phyloP scores from a whole-genome alignment of 2,113 vertebrate species.

The Crotalus horridus region DNA sequence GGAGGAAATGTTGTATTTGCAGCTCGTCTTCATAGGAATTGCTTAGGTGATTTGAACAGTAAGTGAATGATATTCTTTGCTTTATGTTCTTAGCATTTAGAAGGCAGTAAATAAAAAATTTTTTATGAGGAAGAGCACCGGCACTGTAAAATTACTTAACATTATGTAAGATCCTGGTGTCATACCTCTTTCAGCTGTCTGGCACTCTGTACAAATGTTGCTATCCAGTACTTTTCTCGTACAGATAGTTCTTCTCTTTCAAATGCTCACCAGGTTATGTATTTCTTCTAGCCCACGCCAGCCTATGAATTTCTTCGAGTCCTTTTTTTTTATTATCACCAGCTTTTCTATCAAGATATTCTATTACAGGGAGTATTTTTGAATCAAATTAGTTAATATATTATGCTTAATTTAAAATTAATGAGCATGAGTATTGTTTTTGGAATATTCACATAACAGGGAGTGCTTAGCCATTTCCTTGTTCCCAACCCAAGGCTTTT shows the following conservation, averaged over 20 bases:
- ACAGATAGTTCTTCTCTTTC: neutral
- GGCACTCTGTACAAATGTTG: neutral
- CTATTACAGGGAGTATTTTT: neutral
- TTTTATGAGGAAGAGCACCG: neutral
- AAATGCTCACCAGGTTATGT: neutral
- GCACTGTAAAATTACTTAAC: neutral
- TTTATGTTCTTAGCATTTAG: neutral
- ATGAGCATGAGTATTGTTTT: neutral
- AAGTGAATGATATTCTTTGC: neutral
- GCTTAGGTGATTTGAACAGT: neutral
- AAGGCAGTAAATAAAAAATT: neutral
- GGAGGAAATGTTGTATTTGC: neutral
- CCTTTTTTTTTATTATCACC: neutral
- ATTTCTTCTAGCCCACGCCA: neutral
- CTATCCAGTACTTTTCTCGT: neutral
- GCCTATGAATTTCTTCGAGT: neutral
- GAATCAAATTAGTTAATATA: neutral
- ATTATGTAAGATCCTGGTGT: neutral
- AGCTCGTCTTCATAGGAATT: neutral
- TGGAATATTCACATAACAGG: conserved; percentile 7
- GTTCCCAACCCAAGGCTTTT: conserved; percentile 8
- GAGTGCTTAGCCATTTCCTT: neutral
- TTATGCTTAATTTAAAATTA: neutral
- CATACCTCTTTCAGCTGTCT: neutral
- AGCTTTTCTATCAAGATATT: neutral